Percentiles rank a stretch among this genome's conserved stretches.
phyloP scores from a whole-genome alignment of 2,797 vertebrate species.

The Coendou prehensilis region DNA sequence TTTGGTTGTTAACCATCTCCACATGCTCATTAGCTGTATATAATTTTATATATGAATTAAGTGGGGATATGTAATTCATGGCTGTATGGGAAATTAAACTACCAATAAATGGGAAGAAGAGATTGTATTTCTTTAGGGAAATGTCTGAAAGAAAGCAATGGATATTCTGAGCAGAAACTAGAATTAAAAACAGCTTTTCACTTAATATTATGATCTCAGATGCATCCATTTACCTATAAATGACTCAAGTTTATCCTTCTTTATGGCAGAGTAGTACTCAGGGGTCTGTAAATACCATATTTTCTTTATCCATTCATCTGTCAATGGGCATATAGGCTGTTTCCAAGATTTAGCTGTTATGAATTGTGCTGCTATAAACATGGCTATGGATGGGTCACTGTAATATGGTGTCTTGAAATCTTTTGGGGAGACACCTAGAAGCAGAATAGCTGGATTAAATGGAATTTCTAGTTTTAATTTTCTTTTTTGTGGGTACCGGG shows the following conservation, averaged over 20 bases:
- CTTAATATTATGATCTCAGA: not conserved
- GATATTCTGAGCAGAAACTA: not conserved
- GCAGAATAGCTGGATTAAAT: not conserved
- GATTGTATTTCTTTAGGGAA: not conserved
- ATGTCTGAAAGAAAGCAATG: not conserved
- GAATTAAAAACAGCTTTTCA: not conserved
- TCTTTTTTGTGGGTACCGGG: no score
- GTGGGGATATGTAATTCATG: not conserved
- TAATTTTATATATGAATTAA: not conserved
- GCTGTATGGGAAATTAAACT: not conserved
- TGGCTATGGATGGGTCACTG: not conserved
- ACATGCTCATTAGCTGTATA: not conserved
- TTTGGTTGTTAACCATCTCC: not conserved
- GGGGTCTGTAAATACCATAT: not conserved
- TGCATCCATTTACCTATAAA: not conserved
- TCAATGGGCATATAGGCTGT: not conserved
- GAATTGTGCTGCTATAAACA: not conserved
- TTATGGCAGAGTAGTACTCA: not conserved
- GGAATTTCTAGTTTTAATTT: not conserved
- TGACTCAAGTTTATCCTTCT: not conserved
- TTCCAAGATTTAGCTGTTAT: not conserved
- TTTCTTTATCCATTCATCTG: not conserved
- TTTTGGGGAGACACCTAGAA: not conserved
- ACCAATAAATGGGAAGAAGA: not conserved
- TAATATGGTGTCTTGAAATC: not conserved